Evolutionary conservation across 2,113 vertebrate species (phyloP), one percentile per base, ranked within the genome.

Genomic region (Dromas ardeola): DNA sequence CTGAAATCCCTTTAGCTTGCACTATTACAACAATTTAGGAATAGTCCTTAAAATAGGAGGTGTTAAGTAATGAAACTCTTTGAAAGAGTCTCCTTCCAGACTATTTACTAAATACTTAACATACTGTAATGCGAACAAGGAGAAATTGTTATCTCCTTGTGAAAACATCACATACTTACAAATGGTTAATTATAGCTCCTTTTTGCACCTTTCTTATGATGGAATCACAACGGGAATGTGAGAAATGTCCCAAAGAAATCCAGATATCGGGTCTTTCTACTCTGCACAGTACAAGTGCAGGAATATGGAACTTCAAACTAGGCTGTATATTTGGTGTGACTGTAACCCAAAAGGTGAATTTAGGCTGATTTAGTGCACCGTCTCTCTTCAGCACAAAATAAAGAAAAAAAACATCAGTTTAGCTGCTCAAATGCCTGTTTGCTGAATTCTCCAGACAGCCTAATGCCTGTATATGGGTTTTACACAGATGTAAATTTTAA

Each of bases 41-140:
- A 66, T 52, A 85, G 56, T 74, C 52, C 63, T 27, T 82, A 53
- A 80, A 86, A 81, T 52, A 78, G 58, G 74, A 92, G 70, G 63
- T 59, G 83, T 42, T 69, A 88, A 91, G 42, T 70, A 78, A 82
- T 32, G 40, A 66, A 45, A 81, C 87, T 43, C 69, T 67, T 91
- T 0, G 4, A 49, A 11, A 69, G 58, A 86, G 11, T 47, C 42
- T 91, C 47, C 40, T 95, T 95, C 73, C 89, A 82, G 81, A 86
- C 66, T 95, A 93, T 94, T 94, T 95, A 93, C 88, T 91, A 81
- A 94, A 87, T 96, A 66, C 73, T 94, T 76, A 72, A 69, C 66
- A 78, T 71, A 62, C 25, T 86, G 84, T 58, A 85, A 89, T 3
- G 1, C 0, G 16, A 85, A 66, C 56, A 89, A 77, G n/a, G 42